Evolutionary conservation across 2,797 vertebrate genomes (phyloP), one percentile per base, ranked within the genome.

Genomic region (Mycteria americana): DNA sequence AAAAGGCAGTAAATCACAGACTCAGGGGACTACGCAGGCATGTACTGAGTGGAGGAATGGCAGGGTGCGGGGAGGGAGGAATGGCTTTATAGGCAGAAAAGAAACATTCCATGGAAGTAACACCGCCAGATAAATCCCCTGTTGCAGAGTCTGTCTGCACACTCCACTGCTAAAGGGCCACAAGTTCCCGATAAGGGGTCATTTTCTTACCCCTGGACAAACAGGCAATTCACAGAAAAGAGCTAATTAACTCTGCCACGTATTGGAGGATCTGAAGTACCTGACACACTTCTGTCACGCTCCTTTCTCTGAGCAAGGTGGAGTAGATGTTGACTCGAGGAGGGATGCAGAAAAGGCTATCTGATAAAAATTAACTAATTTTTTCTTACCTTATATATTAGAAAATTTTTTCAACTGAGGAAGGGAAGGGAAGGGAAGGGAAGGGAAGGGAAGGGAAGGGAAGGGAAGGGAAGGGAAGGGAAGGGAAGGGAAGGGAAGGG

Each of bases 1-100:
- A 93, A 95, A 59, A 63, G 68, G 11, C 53, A 64, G 91, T 93
- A 97, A 97, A 97, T 95, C 87, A 88, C 79, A 91, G 87, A 79
- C 89, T 85, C 59, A 6, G 67, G 82, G 33, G 95, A 91, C 89
- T 95, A 89, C 56, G 70, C 35, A 67, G 75, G 89, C 64, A 37
- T 73, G 85, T 88, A 95, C 74, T 2, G 50, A 95, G 60, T n/a
- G 45, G 86, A 89, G 72, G 74, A 79, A 95, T 87, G 93, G 89
- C 35, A 95, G 94, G 93, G 93, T 50, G 48, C 18, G 30, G 33
- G 78, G 64, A 94, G 95, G 79, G 95, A 97, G 82, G 88, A 84
- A 93, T 72, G 41, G 73, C 73, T 94, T 94, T 77, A 77, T 7
- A 79, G 37, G 70, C 92, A 94, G 87, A 85, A 92, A 88, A 91